Percentiles rank a stretch among this genome's conserved stretches.
phyloP scores from a whole-genome alignment of 2,113 vertebrate species.

The Tachuris rubrigastra region DNA sequence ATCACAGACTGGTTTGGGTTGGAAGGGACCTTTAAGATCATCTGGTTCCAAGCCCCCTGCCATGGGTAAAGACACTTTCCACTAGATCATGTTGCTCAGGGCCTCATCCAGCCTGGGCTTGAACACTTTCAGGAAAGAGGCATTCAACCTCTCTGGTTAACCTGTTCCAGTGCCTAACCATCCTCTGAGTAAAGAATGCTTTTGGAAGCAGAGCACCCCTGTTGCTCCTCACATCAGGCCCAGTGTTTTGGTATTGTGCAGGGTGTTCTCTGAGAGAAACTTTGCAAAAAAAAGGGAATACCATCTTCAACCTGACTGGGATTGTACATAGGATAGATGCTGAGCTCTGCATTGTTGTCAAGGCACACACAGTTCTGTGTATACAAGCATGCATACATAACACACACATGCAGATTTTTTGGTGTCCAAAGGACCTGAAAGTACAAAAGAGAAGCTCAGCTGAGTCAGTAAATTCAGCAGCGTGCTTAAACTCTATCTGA shows the following conservation, averaged over 20 bases:
- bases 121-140: not conserved
- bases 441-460: not conserved
- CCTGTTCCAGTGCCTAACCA: not conserved
- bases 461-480: not conserved
- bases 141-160: not conserved
- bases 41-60: rapidly evolving
- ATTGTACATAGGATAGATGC: rapidly evolving
- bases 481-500: not conserved
- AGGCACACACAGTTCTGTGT: rapidly evolving
- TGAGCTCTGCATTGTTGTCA: not conserved
- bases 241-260: not conserved
- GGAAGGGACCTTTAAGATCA: not conserved
- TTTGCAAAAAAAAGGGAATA: not conserved
- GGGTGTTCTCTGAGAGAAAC: not conserved
- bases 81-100: not conserved
- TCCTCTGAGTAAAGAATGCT: not conserved
- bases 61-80: rapidly evolving
- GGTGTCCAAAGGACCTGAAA: not conserved
- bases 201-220: not conserved
- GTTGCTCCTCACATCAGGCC: not conserved
- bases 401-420: not conserved
- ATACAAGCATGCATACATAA: not conserved
- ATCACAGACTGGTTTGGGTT: not conserved
- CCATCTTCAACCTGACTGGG: not conserved
- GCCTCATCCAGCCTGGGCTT: not conserved